Evolutionary conservation across 2,797 vertebrate genomes (phyloP), one percentile per base, ranked within the genome.

Genomic region (Siniperca obscura): DNA sequence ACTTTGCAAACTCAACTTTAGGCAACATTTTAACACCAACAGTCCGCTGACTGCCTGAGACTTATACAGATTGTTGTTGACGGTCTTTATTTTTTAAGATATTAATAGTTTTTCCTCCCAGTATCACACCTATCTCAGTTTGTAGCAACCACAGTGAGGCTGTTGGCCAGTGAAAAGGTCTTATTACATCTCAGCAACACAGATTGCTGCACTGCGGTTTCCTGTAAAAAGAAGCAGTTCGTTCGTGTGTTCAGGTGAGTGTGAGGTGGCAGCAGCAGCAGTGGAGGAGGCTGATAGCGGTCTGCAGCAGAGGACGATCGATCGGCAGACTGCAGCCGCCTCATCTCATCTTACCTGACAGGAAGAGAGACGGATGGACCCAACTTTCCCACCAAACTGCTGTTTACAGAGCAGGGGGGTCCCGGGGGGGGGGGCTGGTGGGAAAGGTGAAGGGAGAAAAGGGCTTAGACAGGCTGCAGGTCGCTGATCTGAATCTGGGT

Each of bases 261-360:
- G 11, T 25, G 66, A 70, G 36, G 76, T 44, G n/a, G 38, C 0
- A 56, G 52, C 1, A 55, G 68, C 1, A 55, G 68, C 0, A 53
- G n/a, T 50, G 70, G 11, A 62, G 56, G 25, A 44, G 73, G 1
- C 3, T 72, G 67, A 27, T 53, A n/a, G 73, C 7, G 12, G 48
- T 60, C 14, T 61, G 57, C 8, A 78, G 76, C 65, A 68, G 77
- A n/a, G 34, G 76, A 60, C 62, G 46, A 83, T 81, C 53, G 82
- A 85, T 85, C 82, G 73, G 70, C 19, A 3, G 50, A 53, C 76
- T 70, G 64, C 78, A 57, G 76, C 68, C 13, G 0, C 57, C 52
- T 75, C 36, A 25, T 56, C 82, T 91, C 84, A 81, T 67, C 82
- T 91, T 86, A 86, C 89, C 74, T 85, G 87, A 86, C 89, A 89